Evolutionary conservation across 2,888 invertebrate species (phyloP), one percentile per base, ranked within the genome.

Genomic region (Archips xylosteana): DNA sequence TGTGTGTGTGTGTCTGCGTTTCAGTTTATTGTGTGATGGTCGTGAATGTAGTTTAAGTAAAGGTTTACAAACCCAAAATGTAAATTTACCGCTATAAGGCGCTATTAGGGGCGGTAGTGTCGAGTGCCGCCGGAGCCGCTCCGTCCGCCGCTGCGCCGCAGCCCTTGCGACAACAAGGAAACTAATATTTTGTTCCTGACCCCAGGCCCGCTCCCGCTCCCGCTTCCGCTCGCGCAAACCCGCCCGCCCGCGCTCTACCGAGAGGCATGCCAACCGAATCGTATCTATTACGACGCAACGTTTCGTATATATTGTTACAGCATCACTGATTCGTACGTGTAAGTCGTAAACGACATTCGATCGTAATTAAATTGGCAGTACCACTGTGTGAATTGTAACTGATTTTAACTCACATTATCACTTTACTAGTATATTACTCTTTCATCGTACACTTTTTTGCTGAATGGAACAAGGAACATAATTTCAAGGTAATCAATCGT

Each of bases 101-200:
- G 92, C 92, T 91, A 92, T 88, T 89, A 93, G 91, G 83, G 92
- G 92, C 92, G 93, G 92, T 91, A 83, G 91, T 86, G 92, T 89
- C 90, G 83, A 85, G 88, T 88, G 86, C 88, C 89, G 89, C 90
- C 85, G 90, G 88, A 87, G 89, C 89, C 91, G 91, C 92, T 90
- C 92, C 92, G 90, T 89, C 89, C 90, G 91, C 92, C 89, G 92
- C 92, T 87, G 90, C 91, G 90, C 94, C 92, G 92, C 91, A 89
- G 92, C 94, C 94, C 94, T 95, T 95, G 94, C 94, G 95, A 95
- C 94, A 95, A 95, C 95, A 95, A 95, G 92, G 94, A 95, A 95
- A 95, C 95, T 95, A 94, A 94, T 95, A 94, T 94, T 95, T 89
- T 94, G 94, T 91, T 94, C 94, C 93, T 93, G 89, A 91, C 90